phyloP scores from a whole-genome alignment of 2,888 invertebrate genomes.

The Dolichomitus sp. region DNA sequence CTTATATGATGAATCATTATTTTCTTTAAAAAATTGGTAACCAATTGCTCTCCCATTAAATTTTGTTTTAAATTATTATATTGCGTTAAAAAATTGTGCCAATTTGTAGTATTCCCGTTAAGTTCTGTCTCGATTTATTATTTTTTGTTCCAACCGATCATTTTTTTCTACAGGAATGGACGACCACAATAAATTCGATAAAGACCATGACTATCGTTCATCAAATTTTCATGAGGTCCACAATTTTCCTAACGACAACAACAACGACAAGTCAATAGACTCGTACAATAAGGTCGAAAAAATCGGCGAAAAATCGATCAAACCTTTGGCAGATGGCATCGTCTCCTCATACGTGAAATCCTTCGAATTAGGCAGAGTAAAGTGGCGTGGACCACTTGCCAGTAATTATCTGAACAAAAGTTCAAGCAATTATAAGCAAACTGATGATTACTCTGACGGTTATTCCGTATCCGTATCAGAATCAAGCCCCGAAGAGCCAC shows the following conservation, averaged over 20 bases:
- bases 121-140: not conserved
- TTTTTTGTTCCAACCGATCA: not conserved
- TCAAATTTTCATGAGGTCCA: not conserved
- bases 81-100: not conserved
- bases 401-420: slow-evolving; percentile 16
- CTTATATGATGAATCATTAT: too few species aligned
- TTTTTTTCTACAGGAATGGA: slow-evolving; percentile 30
- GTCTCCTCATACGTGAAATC: slow-evolving; percentile 19
- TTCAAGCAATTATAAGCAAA: not conserved
- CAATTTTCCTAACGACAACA: slow-evolving; percentile 11
- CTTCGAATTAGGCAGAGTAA: slow-evolving; percentile 30
- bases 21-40: too few species aligned
- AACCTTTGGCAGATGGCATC: not conserved
- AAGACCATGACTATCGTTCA: slow-evolving; percentile 5
- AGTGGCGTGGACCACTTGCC: slow-evolving; percentile 24
- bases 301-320: slow-evolving; percentile 33
- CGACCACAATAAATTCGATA: slow-evolving; percentile 8
- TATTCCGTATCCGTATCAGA: not conserved
- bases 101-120: not conserved
- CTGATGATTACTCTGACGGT: not conserved
- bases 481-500: not conserved
- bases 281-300: slow-evolving; percentile 6
- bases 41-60: too few species aligned
- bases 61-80: too few species aligned
- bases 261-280: not conserved